Percentiles rank a stretch among this genome's conserved stretches.
phyloP scores from a whole-genome alignment of 2,888 invertebrate species.

The Drosophila ezoana region DNA sequence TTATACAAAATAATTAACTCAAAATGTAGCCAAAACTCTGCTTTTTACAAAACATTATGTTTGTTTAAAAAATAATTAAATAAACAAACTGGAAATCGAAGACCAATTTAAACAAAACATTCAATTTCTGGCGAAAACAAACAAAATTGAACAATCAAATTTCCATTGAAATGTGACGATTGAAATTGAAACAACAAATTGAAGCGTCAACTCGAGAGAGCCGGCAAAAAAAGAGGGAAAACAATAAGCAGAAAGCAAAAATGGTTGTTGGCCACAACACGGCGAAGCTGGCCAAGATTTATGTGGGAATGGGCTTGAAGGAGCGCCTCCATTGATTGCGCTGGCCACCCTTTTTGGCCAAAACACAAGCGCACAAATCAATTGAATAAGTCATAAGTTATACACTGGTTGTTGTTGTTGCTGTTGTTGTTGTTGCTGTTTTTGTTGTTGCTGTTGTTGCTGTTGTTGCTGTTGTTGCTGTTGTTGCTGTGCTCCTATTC shows the following conservation, averaged over 20 bases:
- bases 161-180: conserved; percentile 7
- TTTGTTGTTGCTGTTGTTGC: conserved; percentile 16
- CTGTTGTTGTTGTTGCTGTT: background rate
- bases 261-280: conserved; percentile 32
- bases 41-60: too few relatives aligned
- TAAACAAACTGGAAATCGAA: background rate
- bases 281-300: conserved; percentile 50
- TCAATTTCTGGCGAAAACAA: background rate
- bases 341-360: conserved; percentile 51
- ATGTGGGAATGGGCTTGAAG: conserved; percentile 61
- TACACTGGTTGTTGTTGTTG: conserved; percentile 30
- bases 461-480: conserved; percentile 23
- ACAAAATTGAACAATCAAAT: conserved; percentile 9
- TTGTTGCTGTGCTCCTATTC: conserved; percentile 39
- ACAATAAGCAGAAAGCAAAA: conserved; percentile 19
- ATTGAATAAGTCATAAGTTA: conserved; percentile 70
- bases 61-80: background rate
- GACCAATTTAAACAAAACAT: too few relatives aligned
- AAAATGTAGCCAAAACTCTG: too few relatives aligned
- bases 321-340: conserved; percentile 35
- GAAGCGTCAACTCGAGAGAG: background rate
- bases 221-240: background rate
- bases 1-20: too few relatives aligned
- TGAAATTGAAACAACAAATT: conserved; percentile 1
- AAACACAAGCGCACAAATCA: conserved; percentile 40